Base-by-base conservation (phyloP, 2,888 invertebrate species). In the Chrysomela aeneicollis region DNA sequence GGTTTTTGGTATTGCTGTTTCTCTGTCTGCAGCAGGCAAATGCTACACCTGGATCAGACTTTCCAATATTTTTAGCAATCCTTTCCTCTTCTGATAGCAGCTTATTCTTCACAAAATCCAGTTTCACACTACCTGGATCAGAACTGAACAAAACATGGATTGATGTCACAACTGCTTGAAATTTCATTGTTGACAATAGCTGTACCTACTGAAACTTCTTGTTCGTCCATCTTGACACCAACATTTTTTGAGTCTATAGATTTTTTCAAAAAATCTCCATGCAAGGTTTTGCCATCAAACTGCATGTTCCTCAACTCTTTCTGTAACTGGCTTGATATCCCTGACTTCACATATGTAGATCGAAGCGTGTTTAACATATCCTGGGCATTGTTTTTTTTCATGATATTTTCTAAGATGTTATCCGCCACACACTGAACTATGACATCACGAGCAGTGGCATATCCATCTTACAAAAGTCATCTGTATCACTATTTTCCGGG, bases 281-380 rank as follows among this genome's bases (percentile, higher is more conserved):
- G 52, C 19, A 22, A 2, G 18, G 18, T 37, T 55, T 21, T 55
- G 5, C 55, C 21, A 37, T 55, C 18, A 22, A n/a, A 58, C 37
- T 26, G 37, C 58, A 58, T 18, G 46, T 58, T 58, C 12, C 58
- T 42, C 22, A 58, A 21, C 46, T 52, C 51, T 54, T 49, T 59
- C 26, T 59, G 59, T 49, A 59, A 59, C 55, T 55, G 59, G 12
- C 21, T 53, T 9, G 54, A 54, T 54, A 54, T 54, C 21, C 54
- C 54, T 54, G 50, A 22, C 18, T 50, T 50, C 1, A 50, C 19
- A 50, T 50, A 50, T 21, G 50, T 50, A 10, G 35, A 35, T 12
- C 12, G 2, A 2, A 35, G 35, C 2, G 2, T 2, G 2, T 6
- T 35, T 12, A 35, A 10, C 12, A 35, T 35, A 10, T 12, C 35